These are phyloP conservation scores for Osedax fenrisi DNA, from an alignment of 2,888 invertebrate genomes.

Conservation along the genomic window DNA sequence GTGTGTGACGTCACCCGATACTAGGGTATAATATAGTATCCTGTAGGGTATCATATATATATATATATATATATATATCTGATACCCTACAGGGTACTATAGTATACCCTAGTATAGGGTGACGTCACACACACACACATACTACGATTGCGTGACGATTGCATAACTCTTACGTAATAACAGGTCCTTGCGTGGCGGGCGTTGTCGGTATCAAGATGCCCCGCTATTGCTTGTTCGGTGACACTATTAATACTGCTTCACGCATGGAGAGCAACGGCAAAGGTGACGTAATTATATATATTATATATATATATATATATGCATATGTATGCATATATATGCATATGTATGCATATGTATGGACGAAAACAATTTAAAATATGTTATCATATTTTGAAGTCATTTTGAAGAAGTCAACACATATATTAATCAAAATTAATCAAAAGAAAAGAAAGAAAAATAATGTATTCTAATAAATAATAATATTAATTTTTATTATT, in stretches of 20 bases:
- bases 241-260: not conserved
- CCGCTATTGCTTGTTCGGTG: not conserved
- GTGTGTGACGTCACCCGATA: too few relatives aligned
- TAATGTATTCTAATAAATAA: too few relatives aligned
- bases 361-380: too few relatives aligned
- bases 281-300: not conserved
- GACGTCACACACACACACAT: not conserved
- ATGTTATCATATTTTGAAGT: too few relatives aligned
- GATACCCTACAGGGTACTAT: not conserved
- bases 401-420: too few relatives aligned
- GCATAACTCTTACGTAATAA: not conserved
- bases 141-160: not conserved
- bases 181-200: not conserved
- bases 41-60: not conserved
- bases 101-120: not conserved
- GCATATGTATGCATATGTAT: not conserved
- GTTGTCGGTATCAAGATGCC: not conserved
- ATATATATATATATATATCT: too few relatives aligned
- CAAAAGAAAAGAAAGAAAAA: too few relatives aligned
- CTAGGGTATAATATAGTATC: too few relatives aligned
- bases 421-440: too few relatives aligned
- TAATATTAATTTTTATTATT: too few relatives aligned
- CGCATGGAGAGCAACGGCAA: not conserved
- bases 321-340: not conserved
- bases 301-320: not conserved